Base-by-base conservation (phyloP, 2,797 vertebrate species). In the Tapera naevia region DNA sequence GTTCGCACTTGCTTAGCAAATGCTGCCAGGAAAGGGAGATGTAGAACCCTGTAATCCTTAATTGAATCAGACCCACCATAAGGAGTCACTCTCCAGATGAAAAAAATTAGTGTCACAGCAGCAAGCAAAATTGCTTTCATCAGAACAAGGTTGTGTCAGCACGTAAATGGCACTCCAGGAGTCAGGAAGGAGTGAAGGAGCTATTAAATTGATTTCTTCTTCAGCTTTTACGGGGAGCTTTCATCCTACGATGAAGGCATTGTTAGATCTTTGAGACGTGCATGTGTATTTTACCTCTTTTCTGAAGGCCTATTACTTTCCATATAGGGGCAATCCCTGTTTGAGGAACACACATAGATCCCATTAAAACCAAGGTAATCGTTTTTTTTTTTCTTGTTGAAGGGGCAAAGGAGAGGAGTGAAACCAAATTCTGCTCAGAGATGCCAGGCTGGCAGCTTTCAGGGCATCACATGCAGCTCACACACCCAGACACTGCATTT, bases 61-160 rank as follows among this genome's bases (percentile, higher is more conserved):
- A 93, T 86, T 95, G 89, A 87, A 90, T 93, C 74, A 71, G 78
- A 71, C 57, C 80, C 24, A 23, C 78, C 75, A 15, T 65, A 75
- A 95, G 86, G 65, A 95, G 41, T 48, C 50, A 57, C 71, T 90
- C 57, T 81, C 41, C 64, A 90, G 89, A 93, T 73, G 67, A 88
- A 86, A 95, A 51, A 93, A 73, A 89, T 43, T 9, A 81, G 56
- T 1, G 0, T 80, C 76, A 24, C 58, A 81, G 89, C 93, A 76
- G 91, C 62, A 69, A 72, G 80, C 27, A 51, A 66, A 89, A 85
- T 33, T 78, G 73, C 82, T 88, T 76, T 93, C 74, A 79, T 81
- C 83, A 56, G 88, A 75, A n/a, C 51, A 82, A 88, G 53, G 76
- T 88, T 86, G 88, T 75, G 80, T 94, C 67, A 79, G 83, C 89